These are phyloP conservation scores for Eupithecia pulchellata DNA, from an alignment of 2,888 invertebrate genomes.

Conservation along the genomic window DNA sequence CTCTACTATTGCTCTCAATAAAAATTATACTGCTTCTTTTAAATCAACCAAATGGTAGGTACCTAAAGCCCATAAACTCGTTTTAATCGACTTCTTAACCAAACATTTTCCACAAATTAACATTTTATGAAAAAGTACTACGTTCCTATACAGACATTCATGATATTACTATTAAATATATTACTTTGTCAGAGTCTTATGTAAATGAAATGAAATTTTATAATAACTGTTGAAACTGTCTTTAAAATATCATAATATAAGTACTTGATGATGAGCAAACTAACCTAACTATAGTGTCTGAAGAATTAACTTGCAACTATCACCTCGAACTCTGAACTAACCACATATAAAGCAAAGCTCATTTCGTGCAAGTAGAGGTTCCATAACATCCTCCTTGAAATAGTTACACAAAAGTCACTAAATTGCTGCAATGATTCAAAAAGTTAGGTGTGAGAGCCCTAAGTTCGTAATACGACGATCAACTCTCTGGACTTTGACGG, in stretches of 20 bases:
- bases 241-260: too few relatives aligned
- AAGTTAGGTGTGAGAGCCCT: constrained; percentile 7
- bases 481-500: constrained; percentile 33
- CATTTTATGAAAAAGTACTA: neutral
- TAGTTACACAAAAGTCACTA: constrained; percentile 12
- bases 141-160: neutral
- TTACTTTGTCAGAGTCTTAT: too few relatives aligned
- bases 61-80: too few relatives aligned
- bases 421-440: constrained; percentile 10
- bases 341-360: neutral
- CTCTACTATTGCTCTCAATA: neutral
- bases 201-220: too few relatives aligned
- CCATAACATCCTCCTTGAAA: constrained; percentile 1
- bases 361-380: neutral
- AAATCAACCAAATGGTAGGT: neutral
- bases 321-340: neutral
- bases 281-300: neutral
- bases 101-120: too few relatives aligned
- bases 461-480: constrained; percentile 20
- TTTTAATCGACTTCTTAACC: too few relatives aligned
- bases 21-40: neutral
- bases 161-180: too few relatives aligned
- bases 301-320: neutral
- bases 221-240: too few relatives aligned
- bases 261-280: too few relatives aligned